Evolutionary conservation across 2,797 vertebrate species (phyloP).

Genomic region (Pyrocephalus nanus): DNA sequence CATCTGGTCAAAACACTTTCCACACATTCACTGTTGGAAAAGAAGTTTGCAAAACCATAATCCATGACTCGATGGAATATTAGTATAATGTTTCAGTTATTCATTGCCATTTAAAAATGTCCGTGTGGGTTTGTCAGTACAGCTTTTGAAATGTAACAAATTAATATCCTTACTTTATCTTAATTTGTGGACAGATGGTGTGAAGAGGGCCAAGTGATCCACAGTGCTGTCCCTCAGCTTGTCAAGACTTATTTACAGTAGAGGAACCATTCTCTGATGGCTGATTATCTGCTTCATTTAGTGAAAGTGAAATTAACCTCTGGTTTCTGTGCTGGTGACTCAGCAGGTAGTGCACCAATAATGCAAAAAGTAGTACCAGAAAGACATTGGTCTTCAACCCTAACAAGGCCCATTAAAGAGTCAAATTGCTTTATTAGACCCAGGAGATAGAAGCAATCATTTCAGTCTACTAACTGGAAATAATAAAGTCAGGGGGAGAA

Average conservation of each 20-base stretch:
- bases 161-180: slow-evolving; percentile 82
- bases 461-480: slow-evolving; percentile 70
- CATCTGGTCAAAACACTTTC: slow-evolving; percentile 59
- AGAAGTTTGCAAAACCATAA: slow-evolving; percentile 58
- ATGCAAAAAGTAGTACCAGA: slow-evolving; percentile 62
- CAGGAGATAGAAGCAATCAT: slow-evolving; percentile 72
- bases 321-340: slow-evolving; percentile 73
- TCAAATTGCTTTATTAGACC: slow-evolving; percentile 75
- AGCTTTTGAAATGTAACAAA: slow-evolving; percentile 80
- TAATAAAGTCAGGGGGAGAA: slow-evolving; percentile 50
- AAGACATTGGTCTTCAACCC: slow-evolving; percentile 73
- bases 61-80: slow-evolving; percentile 37
- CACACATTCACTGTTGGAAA: slow-evolving; percentile 20
- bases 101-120: slow-evolving; percentile 63
- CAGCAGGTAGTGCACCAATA: slow-evolving; percentile 73
- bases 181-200: slow-evolving; percentile 80
- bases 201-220: slow-evolving; percentile 65
- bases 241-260: slow-evolving; percentile 76
- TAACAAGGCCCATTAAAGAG: slow-evolving; percentile 73
- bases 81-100: slow-evolving; percentile 58
- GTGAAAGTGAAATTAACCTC: slow-evolving; percentile 78
- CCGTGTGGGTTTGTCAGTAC: slow-evolving; percentile 68
- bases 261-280: slow-evolving; percentile 61
- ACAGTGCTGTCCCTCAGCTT: slow-evolving; percentile 67
- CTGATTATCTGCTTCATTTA: slow-evolving; percentile 83